Evolutionary conservation across 2,797 vertebrate species (phyloP).

Genomic region (Cyprinodon diabolis): DNA sequence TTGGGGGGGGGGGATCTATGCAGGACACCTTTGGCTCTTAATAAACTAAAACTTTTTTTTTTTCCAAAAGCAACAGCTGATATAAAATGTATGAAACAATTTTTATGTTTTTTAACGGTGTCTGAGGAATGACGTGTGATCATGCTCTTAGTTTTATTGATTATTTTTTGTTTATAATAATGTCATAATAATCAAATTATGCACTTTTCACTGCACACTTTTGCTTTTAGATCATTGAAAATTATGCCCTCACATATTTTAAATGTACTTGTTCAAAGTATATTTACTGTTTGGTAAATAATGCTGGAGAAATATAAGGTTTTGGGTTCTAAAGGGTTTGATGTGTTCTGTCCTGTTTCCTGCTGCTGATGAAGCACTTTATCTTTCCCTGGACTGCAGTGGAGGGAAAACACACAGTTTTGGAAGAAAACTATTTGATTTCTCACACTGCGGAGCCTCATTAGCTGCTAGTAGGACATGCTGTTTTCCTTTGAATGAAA

Average conservation of each 20-base stretch:
- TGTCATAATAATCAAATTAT: slow-evolving; percentile 6
- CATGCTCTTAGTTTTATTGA: background rate
- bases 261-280: background rate
- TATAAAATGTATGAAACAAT: background rate
- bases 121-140: background rate
- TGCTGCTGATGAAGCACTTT: slow-evolving; percentile 10
- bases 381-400: background rate
- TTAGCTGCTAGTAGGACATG: background rate
- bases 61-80: background rate
- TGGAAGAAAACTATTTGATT: slow-evolving; percentile 3
- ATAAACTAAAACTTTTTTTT: background rate
- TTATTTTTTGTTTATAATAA: slow-evolving; percentile 5
- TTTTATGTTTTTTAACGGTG: slow-evolving; percentile 2
- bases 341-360: background rate
- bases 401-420: background rate
- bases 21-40: background rate
- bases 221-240: slow-evolving; percentile 1
- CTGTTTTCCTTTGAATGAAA: slow-evolving; percentile 13
- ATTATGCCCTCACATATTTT: background rate
- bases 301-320: background rate
- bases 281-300: background rate
- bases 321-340: background rate
- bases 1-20: background rate
- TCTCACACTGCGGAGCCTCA: slow-evolving; percentile 6
- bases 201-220: background rate